Evolutionary conservation across 2,113 vertebrate genomes (phyloP), one percentile per base, ranked within the genome.

Genomic region (Turdus rufiventris): DNA sequence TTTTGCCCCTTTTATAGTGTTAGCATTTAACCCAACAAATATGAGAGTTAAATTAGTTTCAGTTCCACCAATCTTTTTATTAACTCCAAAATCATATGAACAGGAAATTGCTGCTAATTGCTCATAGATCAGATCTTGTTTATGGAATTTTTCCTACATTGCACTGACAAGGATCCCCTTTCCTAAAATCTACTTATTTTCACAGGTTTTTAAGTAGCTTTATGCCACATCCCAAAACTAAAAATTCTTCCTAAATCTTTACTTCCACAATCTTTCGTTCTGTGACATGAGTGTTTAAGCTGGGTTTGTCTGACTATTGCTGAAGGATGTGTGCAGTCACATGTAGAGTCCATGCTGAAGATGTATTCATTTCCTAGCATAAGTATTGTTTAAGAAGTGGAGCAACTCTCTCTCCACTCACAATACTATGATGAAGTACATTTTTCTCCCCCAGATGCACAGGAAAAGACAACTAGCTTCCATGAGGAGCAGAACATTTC

Each of bases 201-300:
- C 19, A 36, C 12, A 50, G 28, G 11, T 9, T 70, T 85, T 81
- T 62, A 58, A 73, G 40, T 38, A 79, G 15, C 8, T 72, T 73
- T 45, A n/a, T 60, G 19, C 5, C 14, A 40, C 43, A 67, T 28
- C 21, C 25, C n/a, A 9, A 33, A 66, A 67, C 3, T 58, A 72
- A 8, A 58, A 75, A n/a, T 58, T 54, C 53, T 63, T 72, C 19
- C 21, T 51, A 67, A 89, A 56, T n/a, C 21, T 67, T 65, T 90
- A 5, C 29, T 77, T 77, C 28, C 68, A 34, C 2, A 40, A 20
- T 47, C 34, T 53, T 88, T 74, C 18, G 57, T 73, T n/a, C 38
- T 3, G 3, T 53, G 6, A 14, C 0, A 0, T 14, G 29, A 61
- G 8, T 62, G 7, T 4, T 77, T 45, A 40, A 66, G 10, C 6